Evolutionary conservation across 1,140 invertebrate genomes (phyloP), one percentile per base, ranked within the genome.

Genomic region (Pseudomyrmex cubaensis): DNA sequence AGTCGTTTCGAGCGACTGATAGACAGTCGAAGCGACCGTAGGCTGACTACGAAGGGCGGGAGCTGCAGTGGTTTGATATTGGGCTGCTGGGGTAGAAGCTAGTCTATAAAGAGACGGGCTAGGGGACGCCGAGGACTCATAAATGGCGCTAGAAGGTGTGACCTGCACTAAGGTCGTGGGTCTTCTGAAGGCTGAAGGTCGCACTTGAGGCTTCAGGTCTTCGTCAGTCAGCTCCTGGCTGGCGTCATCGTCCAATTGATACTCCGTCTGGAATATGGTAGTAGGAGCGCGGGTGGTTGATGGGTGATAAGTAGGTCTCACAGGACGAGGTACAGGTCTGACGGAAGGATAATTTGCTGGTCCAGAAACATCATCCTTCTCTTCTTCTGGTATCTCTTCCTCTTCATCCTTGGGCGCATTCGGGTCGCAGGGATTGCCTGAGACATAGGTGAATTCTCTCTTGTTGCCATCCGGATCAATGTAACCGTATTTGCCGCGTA

Each of bases 341-440:
- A 93, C 90, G 0, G 95, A 94, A n/a, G 96, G 96, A 87, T 96
- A 96, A 92, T 96, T 97, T 0, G 95, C 95, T 4, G 96, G 96
- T 75, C 95, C 95, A 64, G 95, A 94, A 44, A 96, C 94, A 0
- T 95, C 92, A 9, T 96, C 95, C 20, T 96, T 94, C 5, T 95
- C 94, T 63, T 94, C 84, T 3, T 90, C 89, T 5, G 94, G 93
- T 5, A 95, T 94, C 10, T 97, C 96, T 13, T 97, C 95, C 73
- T 96, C 95, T 20, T 96, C 95, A 12, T 95, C 96, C 66, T 97
- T 96, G 0, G 96, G 96, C 10, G 96, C 97, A 91, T 97, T 97
- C 1, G 97, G 97, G 88, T 98, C 97, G 91, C 97, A 98, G 2
- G 97, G 97, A 90, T 98, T 98, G n/a, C 97, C 97, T n/a, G 97